A percentile compares a stretch with the other conserved stretches of the same genome.
Conservation (phyloP, 2,113 vertebrate species). For the Blennius ocellaris region DNA sequence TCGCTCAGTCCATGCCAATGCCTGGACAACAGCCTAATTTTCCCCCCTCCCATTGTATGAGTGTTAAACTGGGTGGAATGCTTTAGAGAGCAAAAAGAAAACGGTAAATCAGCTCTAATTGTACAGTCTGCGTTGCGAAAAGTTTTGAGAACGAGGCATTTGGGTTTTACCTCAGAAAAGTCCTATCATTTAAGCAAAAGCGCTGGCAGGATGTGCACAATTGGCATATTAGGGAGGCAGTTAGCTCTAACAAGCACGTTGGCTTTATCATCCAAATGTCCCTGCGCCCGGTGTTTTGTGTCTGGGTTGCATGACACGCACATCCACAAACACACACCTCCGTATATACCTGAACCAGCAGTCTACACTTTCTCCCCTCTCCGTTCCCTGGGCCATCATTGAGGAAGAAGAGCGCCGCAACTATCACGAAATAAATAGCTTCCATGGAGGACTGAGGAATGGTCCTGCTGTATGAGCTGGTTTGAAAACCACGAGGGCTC, state of each 20-base stretch:
- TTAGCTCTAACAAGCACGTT: conserved; percentile 57
- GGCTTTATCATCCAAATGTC: conserved; percentile 49
- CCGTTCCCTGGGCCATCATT: conserved; percentile 41
- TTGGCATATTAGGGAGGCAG: conserved; percentile 54
- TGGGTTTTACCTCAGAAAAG: conserved; percentile 45
- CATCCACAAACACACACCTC: conserved; percentile 27
- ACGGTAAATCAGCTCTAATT: conserved; percentile 58
- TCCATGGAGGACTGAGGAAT: conserved; percentile 12
- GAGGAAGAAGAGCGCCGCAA: conserved; percentile 32
- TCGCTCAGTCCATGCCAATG: not conserved
- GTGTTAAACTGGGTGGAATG: conserved; percentile 23
- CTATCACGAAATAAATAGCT: conserved; percentile 40
- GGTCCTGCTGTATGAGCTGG: not conserved
- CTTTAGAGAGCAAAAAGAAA: conserved; percentile 40
- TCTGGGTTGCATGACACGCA: conserved; percentile 27
- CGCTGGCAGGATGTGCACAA: conserved; percentile 51
- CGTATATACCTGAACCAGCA: conserved; percentile 12
- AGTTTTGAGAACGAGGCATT: conserved; percentile 53
- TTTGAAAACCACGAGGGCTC: not conserved
- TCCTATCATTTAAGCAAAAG: conserved; percentile 25
- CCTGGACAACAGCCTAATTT: not conserved
- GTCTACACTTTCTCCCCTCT: no score
- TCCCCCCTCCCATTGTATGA: not conserved
- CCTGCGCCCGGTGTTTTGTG: conserved; percentile 11
- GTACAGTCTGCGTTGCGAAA: conserved; percentile 26